Evolutionary conservation across 2,888 invertebrate genomes (phyloP).

Genomic region (Embidobia sp.): DNA sequence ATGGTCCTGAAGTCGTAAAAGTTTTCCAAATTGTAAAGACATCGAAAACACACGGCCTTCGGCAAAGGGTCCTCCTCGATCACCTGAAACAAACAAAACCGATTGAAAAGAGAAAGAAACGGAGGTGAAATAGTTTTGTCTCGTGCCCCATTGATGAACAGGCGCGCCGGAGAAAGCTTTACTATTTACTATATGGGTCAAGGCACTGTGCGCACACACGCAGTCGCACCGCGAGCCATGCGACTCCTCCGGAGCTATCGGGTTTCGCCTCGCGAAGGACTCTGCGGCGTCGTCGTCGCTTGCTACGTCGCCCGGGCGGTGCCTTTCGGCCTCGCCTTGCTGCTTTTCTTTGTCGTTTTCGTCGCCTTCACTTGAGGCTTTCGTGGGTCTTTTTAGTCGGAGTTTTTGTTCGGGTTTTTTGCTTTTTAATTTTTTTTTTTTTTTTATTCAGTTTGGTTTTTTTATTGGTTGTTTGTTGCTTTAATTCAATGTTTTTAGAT

Average conservation of each 20-base stretch:
- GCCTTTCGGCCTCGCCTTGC: neutral
- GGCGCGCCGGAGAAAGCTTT: constrained; percentile 67
- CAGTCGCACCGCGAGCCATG: constrained; percentile 10
- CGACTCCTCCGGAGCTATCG: constrained; percentile 23
- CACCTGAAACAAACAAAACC: constrained; percentile 73
- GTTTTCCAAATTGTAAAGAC: constrained; percentile 82
- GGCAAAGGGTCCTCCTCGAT: constrained; percentile 81
- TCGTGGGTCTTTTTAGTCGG: no score
- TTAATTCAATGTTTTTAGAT: no score
- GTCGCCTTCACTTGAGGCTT: no score
- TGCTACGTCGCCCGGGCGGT: neutral
- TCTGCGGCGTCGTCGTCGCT: constrained; percentile 2
- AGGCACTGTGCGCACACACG: constrained; percentile 63
- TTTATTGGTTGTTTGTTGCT: no score
- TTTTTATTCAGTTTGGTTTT: no score
- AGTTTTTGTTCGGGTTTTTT: no score
- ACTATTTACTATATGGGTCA: constrained; percentile 73
- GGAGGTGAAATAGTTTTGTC: no score
- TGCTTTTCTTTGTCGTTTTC: no score
- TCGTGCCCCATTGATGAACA: constrained; percentile 64
- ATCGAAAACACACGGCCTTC: constrained; percentile 82
- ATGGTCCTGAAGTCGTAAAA: constrained; percentile 82
- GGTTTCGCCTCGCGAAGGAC: constrained; percentile 32
- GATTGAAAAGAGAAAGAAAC: no score
- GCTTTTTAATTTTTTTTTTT: no score